phyloP scores from a whole-genome alignment of 2,113 vertebrate genomes.

The Microcebus lehilahytsara region DNA sequence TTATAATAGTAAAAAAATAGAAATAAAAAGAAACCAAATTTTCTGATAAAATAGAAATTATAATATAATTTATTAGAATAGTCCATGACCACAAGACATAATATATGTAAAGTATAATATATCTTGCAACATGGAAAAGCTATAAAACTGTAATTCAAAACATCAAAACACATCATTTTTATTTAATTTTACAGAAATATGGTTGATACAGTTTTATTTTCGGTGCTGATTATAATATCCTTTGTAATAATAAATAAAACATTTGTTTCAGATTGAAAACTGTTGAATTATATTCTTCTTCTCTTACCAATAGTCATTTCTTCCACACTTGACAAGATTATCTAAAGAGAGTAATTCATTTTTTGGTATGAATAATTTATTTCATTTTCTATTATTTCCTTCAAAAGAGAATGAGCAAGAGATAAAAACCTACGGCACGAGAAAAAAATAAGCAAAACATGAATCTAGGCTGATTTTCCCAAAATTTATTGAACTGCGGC shows the following conservation, averaged over 20 bases:
- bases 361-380: neutral
- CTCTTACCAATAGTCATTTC: neutral
- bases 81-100: neutral
- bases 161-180: neutral
- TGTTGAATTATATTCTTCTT: neutral
- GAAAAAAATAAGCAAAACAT: neutral
- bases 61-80: neutral
- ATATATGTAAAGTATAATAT: neutral
- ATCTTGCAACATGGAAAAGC: neutral
- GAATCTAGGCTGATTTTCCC: neutral
- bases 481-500: neutral
- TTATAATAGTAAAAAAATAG: neutral
- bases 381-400: neutral
- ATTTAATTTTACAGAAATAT: neutral
- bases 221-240: neutral
- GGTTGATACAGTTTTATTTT: neutral
- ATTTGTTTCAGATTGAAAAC: neutral
- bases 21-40: neutral
- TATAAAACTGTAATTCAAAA: neutral
- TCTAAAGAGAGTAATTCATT: neutral
- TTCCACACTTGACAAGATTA: slow-evolving; percentile 6
- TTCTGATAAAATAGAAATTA: neutral
- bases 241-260: neutral
- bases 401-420: neutral
- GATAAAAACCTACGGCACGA: neutral